Evolutionary conservation across 2,113 vertebrate species (phyloP), one percentile per base, ranked within the genome.

Genomic region (Heterochromis multidens): DNA sequence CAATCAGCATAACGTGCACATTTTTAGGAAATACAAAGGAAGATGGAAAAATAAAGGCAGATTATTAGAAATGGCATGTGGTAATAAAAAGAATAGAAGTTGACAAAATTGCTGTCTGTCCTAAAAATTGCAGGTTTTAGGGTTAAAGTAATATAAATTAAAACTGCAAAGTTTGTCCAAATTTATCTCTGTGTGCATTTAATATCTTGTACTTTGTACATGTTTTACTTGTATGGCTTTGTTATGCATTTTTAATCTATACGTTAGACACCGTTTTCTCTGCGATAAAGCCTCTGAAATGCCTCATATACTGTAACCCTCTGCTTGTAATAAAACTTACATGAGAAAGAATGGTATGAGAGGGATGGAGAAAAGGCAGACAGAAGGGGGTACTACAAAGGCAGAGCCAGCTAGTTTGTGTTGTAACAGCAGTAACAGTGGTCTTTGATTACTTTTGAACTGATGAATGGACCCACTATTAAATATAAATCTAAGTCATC

Each of bases 401-500:
- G 31, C 29, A 59, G 2, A 80, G 52, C 33, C 3, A 14, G n/a
- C 52, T 5, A 7, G 27, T 8, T 31, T 25, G 10, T 46, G 11
- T 60, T 21, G 27, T 6, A 49, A 33, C 54, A 63, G 16, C 57
- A 83, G 65, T 79, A 46, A 56, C 60, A 56, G n/a, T 74, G 61
- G 60, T 70, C 40, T 83, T 80, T 93, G 82, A 92, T 92, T 92
- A 89, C 88, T 80, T 21, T 60, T 82, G 80, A 82, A 85, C 90
- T 92, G 90, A 94, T 90, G 82, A 92, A 88, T 88, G 87, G 67
- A 84, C 37, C 33, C 70, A 78, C 63, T 87, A n/a, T 67, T 85
- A 77, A 87, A 89, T 40, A 89, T 19, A 62, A 90, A 85, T 82
- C 86, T 82, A 84, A 90, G 88, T 83, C 77, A 65, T 23, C 70